Percentiles rank a stretch among this genome's conserved stretches.
Evolutionary conservation across 2,797 vertebrate genomes (phyloP).

Genomic region (Notamacropus eugenii): DNA sequence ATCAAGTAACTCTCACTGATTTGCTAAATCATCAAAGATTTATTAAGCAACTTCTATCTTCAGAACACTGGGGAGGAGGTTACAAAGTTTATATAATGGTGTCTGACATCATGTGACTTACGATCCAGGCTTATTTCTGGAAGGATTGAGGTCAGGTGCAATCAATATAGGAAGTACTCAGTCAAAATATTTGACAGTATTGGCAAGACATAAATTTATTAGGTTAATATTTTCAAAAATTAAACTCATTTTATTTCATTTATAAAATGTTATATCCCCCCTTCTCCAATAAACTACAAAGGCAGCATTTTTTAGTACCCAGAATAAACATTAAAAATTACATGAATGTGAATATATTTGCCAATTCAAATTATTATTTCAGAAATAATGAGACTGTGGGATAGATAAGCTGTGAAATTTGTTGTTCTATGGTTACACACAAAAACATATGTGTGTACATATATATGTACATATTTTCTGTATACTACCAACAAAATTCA

Average conservation of each 20-base stretch:
- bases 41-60: neutral
- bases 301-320: neutral
- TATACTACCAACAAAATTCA: too few relatives aligned
- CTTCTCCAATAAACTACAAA: neutral
- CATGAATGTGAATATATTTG: neutral
- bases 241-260: too few relatives aligned
- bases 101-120: neutral
- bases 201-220: neutral
- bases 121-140: neutral
- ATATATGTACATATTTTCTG: too few relatives aligned
- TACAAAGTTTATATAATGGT: neutral
- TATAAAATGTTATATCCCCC: neutral
- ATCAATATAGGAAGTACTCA: neutral
- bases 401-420: neutral
- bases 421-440: neutral
- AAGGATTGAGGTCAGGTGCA: neutral
- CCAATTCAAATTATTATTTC: neutral
- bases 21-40: neutral
- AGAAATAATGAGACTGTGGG: neutral
- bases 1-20: neutral
- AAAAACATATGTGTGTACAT: neutral
- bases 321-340: neutral
- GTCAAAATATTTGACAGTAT: neutral
- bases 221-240: neutral
- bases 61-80: neutral